These are phyloP conservation scores for Pseudorectes ferrugineus DNA, from an alignment of 2,113 vertebrate genomes.

Conservation along the genomic window DNA sequence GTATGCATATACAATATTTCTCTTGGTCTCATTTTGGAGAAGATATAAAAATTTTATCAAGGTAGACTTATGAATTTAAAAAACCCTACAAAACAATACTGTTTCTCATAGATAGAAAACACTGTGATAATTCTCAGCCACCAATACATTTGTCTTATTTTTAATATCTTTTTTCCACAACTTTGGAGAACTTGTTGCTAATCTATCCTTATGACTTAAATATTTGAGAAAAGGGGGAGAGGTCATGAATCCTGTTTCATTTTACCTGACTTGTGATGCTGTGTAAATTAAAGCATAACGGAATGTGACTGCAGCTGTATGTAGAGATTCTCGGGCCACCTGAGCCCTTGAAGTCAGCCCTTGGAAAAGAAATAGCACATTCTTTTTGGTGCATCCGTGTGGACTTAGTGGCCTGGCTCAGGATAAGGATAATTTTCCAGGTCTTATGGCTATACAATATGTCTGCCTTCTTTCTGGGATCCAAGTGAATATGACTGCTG, in stretches of 20 bases:
- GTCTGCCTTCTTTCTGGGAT: neutral
- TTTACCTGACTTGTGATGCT: neutral
- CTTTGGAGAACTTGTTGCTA: neutral
- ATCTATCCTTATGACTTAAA: neutral
- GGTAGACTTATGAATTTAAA: neutral
- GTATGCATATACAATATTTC: neutral
- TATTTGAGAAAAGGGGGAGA: neutral
- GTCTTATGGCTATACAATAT: neutral
- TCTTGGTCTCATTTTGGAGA: neutral
- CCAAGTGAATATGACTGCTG: neutral
- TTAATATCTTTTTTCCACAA: neutral
- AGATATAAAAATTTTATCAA: neutral
- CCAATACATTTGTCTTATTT: neutral
- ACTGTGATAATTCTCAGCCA: neutral
- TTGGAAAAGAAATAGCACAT: neutral
- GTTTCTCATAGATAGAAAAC: neutral
- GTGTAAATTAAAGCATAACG: neutral
- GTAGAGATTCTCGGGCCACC: neutral
- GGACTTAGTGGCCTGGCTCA: neutral
- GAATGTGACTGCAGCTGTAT: neutral
- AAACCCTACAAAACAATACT: neutral
- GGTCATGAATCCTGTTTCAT: neutral
- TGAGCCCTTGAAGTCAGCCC: neutral
- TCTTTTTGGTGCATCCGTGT: neutral
- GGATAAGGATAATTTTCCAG: neutral